phyloP scores from a whole-genome alignment of 2,113 vertebrate genomes.

The Leptobrachium leishanense region DNA sequence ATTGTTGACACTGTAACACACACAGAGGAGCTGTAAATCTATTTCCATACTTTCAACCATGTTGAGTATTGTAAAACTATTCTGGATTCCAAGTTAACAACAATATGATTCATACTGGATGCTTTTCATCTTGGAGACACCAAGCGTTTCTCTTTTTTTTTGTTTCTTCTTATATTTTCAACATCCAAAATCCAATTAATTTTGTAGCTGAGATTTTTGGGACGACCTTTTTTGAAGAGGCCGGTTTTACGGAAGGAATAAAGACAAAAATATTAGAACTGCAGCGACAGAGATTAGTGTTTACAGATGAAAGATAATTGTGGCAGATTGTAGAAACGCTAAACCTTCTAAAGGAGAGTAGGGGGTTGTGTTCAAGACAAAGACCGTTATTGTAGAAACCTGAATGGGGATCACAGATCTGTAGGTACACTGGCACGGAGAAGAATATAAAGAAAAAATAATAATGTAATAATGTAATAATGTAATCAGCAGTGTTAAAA shows the following conservation, averaged over 20 bases:
- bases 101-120: conserved; percentile 14
- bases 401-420: not conserved
- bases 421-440: not conserved
- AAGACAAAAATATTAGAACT: not conserved
- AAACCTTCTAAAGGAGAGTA: not conserved
- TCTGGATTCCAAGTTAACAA: conserved; percentile 13
- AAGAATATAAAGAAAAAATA: not conserved
- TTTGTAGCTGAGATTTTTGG: conserved; percentile 9
- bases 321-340: not conserved
- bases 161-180: not conserved
- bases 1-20: not conserved
- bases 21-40: conserved; percentile 1
- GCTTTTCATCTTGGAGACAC: conserved; percentile 20
- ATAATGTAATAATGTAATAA: not conserved
- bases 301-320: conserved; percentile 6
- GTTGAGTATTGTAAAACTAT: conserved; percentile 30
- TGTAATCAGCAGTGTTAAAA: not conserved
- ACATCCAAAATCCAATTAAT: conserved; percentile 39
- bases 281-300: conserved; percentile 3
- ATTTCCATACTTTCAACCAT: conserved; percentile 13
- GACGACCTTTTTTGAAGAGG: conserved; percentile 10
- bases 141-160: conserved; percentile 14
- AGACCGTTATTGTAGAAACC: not conserved
- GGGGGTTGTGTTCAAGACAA: not conserved
- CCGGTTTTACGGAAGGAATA: conserved; percentile 6